Base-by-base conservation (phyloP, 2,113 vertebrate species). In the Rostratula benghalensis region DNA sequence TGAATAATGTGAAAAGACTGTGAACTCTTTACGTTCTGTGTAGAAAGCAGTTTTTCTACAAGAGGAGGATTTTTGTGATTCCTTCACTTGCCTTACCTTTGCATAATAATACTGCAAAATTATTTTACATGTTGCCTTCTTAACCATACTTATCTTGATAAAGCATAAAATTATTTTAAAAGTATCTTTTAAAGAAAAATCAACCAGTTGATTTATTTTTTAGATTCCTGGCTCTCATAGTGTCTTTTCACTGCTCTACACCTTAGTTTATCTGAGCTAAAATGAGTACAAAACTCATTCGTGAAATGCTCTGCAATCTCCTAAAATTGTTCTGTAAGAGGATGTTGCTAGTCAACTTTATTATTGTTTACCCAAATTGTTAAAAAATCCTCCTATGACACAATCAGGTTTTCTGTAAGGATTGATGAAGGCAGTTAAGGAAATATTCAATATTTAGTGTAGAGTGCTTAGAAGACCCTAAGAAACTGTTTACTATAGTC, bases 311-410 rank as follows among this genome's bases (percentile, higher is more conserved):
- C 24, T 57, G 13, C 14, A 75, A 30, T 57, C 12, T 81, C 7
- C 5, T 65, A 30, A 28, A 84, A 35, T 41, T 83, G 4, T 57
- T 83, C 20, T 43, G 10, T 45, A 59, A 69, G 12, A 20, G 10
- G 59, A 10, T 65, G 22, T 11, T 59, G 22, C 33, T 73, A 33
- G 35, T 12, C 0, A 0, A 12, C 4, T 37, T 60, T 68, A n/a
- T 46, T 67, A 16, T 22, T 51, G 15, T 84, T 95, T 57, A 56
- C 9, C 7, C 84, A 35, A 78, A 51, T 28, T 19, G 31, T 51
- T 82, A 78, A 91, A 87, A 94, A 84, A 71, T 75, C 5, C 7
- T 59, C 11, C 65, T 3, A n/a, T 59, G 16, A 54, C 7, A 90
- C 35, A 76, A 68, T 31, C 10, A 53, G 69, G 4, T 50, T 28